A percentile compares a stretch with the other conserved stretches of the same genome.
These are phyloP conservation scores for Papilio dardanus DNA, from an alignment of 1,140 invertebrate species.

Conservation along the genomic window DNA sequence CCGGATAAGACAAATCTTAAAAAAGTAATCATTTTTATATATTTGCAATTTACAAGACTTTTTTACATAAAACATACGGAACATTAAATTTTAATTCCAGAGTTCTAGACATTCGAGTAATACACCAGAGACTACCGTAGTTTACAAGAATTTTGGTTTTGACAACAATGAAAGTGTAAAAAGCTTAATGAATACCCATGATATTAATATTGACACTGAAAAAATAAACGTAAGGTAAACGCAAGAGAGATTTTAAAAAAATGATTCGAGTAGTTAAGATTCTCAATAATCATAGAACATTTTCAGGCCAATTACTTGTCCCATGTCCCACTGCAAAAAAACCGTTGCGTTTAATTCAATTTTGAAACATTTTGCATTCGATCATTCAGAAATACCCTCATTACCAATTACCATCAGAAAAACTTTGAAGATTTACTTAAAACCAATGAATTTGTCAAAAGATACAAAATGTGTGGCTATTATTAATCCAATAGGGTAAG, in stretches of 20 bases:
- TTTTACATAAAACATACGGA: too few relatives aligned
- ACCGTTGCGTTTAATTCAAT: slow-evolving; percentile 46
- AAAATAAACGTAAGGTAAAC: slow-evolving; percentile 5
- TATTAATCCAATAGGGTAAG: slow-evolving; percentile 31
- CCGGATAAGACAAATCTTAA: background rate
- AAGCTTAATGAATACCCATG: slow-evolving; percentile 16
- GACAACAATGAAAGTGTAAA: slow-evolving; percentile 28
- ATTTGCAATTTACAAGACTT: background rate
- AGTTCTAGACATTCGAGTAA: background rate
- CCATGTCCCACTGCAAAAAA: slow-evolving; percentile 42
- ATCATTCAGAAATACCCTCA: slow-evolving; percentile 47
- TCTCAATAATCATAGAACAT: too few relatives aligned
- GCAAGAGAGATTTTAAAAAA: too few relatives aligned
- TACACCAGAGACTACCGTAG: background rate
- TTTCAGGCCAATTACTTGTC: slow-evolving; percentile 49
- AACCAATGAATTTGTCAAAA: slow-evolving; percentile 25
- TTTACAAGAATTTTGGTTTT: background rate
- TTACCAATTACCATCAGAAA: slow-evolving; percentile 13
- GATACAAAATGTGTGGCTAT: slow-evolving; percentile 40
- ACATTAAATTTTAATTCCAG: background rate
- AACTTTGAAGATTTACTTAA: slow-evolving; percentile 36
- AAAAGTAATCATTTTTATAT: background rate
- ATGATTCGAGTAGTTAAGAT: too few relatives aligned
- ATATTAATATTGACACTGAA: background rate
- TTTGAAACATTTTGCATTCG: slow-evolving; percentile 45